These are phyloP conservation scores for Melanostigma gelatinosum DNA, from an alignment of 2,113 vertebrate species.

Conservation along the genomic window DNA sequence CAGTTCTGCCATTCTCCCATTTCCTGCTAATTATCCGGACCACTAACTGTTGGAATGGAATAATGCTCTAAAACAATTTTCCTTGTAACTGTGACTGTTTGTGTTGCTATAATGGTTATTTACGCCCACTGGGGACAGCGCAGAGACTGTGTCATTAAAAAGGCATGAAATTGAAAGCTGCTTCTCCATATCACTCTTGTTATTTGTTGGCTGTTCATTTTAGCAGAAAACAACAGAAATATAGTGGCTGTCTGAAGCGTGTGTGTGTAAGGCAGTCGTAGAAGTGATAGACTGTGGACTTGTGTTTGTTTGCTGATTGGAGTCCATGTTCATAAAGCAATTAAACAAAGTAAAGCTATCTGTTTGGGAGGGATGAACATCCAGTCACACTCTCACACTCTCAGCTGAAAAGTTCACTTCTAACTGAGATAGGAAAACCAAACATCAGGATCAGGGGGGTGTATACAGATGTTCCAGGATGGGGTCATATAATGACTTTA, in stretches of 20 bases:
- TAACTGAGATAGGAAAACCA: conserved; percentile 1
- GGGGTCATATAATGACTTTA: too few relatives aligned
- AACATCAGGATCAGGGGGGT: neutral
- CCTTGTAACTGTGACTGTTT: conserved; percentile 53
- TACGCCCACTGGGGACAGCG: conserved; percentile 46
- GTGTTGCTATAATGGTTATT: conserved; percentile 60
- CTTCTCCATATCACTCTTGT: conserved; percentile 57
- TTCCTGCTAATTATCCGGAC: conserved; percentile 78
- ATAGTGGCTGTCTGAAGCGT: neutral
- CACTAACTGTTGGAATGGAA: conserved; percentile 70
- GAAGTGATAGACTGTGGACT: neutral
- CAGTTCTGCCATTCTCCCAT: conserved; percentile 48
- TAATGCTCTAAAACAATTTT: conserved; percentile 53
- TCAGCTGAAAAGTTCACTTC: neutral
- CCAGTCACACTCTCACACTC: neutral
- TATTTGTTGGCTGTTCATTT: conserved; percentile 44
- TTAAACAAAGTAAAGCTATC: neutral
- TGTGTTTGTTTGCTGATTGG: neutral
- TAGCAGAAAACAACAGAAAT: conserved; percentile 11
- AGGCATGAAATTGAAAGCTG: conserved; percentile 70
- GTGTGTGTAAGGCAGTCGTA: conserved; percentile 1
- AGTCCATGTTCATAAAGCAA: neutral
- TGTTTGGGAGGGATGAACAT: neutral
- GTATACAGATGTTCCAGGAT: neutral
- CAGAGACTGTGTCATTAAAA: conserved; percentile 62